These are phyloP conservation scores for Merops nubicus DNA, from an alignment of 2,113 vertebrate genomes.

Conservation along the genomic window DNA sequence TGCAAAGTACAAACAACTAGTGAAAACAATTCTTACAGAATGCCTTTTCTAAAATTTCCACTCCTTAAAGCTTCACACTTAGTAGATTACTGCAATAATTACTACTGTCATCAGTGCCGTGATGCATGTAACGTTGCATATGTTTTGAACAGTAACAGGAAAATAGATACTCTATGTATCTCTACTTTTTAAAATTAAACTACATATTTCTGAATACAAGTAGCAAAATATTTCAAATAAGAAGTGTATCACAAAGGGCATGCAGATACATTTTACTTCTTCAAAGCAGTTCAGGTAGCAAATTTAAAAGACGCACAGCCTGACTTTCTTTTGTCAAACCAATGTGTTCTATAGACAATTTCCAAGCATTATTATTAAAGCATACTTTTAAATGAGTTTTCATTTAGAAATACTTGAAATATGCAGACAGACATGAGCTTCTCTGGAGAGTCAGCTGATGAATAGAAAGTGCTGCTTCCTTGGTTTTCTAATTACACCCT, in stretches of 20 bases:
- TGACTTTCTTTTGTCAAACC: background rate
- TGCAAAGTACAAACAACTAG: background rate
- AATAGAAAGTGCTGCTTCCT: background rate
- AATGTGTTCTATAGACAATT: background rate
- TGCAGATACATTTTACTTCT: background rate
- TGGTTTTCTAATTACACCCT: background rate
- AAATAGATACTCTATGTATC: background rate
- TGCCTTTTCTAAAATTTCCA: background rate
- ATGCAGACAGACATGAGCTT: background rate
- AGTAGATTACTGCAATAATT: background rate
- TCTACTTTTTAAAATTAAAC: background rate
- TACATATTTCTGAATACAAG: background rate
- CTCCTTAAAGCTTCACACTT: background rate
- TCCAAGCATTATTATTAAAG: background rate
- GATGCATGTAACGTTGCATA: background rate
- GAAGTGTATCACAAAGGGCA: background rate
- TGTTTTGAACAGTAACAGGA: background rate
- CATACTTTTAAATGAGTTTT: background rate
- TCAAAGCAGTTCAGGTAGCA: background rate
- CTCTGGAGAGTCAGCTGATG: background rate
- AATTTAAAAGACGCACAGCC: background rate
- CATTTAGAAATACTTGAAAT: background rate
- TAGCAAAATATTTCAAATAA: background rate
- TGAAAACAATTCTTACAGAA: background rate
- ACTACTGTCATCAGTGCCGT: background rate